Percentiles rank a stretch among this genome's conserved stretches.
These are phyloP conservation scores for Metaphire vulgaris DNA, from an alignment of 1,140 invertebrate genomes.

Conservation along the genomic window DNA sequence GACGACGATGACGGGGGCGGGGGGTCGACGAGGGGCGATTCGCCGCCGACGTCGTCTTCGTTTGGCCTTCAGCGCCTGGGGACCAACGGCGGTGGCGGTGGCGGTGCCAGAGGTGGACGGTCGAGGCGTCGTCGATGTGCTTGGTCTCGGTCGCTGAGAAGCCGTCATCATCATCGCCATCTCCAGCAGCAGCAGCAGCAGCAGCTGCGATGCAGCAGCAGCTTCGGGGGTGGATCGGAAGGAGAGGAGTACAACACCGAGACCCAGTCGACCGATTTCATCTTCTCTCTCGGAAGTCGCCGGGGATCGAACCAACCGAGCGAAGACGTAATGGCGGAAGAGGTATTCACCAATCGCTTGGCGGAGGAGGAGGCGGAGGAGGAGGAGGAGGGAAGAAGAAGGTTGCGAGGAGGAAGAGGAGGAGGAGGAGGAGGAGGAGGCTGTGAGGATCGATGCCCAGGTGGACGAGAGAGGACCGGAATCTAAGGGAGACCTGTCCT, in stretches of 20 bases:
- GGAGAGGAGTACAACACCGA: background rate
- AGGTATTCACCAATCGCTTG: background rate
- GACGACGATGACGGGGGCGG: background rate
- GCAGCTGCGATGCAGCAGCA: background rate
- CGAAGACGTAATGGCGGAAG: background rate
- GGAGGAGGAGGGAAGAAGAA: background rate
- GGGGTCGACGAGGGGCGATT: background rate
- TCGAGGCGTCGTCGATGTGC: background rate
- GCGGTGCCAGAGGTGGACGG: no score
- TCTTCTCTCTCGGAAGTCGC: background rate
- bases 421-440: background rate
- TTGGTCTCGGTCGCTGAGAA: background rate
- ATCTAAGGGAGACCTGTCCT: no score
- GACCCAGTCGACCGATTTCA: background rate
- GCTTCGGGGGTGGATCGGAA: background rate
- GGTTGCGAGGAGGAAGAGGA: background rate
- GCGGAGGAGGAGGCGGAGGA: background rate
- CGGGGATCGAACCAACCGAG: background rate
- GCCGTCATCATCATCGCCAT: no score
- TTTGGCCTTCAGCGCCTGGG: background rate
- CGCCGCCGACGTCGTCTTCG: constrained; percentile 3
- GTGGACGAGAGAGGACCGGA: background rate
- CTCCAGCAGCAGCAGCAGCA: no score
- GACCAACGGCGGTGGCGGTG: background rate
- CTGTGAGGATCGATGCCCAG: background rate